These are phyloP conservation scores for Papilio aristodemus DNA, from an alignment of 1,140 invertebrate species.

Conservation along the genomic window DNA sequence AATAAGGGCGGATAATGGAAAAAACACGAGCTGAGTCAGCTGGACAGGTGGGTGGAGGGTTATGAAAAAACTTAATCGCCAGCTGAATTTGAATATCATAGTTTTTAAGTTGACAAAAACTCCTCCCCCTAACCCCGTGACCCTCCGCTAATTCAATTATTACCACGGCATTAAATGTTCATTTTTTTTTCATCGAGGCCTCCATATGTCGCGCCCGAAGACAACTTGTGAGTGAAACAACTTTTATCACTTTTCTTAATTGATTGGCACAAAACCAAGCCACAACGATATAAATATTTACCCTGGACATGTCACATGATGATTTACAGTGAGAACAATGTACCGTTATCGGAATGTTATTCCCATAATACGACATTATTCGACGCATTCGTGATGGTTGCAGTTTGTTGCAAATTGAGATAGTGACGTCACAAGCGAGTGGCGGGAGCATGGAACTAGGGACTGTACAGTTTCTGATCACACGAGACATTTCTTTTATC, in stretches of 20 bases:
- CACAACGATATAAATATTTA: no score
- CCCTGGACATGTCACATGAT: no score
- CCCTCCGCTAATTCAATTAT: constrained; percentile 22
- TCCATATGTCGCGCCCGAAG: background rate
- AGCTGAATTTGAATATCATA: constrained; percentile 32
- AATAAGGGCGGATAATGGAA: background rate
- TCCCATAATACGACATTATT: background rate
- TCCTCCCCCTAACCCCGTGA: background rate
- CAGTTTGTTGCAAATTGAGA: background rate
- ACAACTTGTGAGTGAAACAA: background rate
- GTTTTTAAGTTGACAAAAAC: constrained; percentile 21
- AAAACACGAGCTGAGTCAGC: constrained; percentile 15
- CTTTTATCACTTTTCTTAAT: no score
- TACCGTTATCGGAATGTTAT: background rate
- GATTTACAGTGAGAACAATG: no score
- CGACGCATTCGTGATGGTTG: background rate
- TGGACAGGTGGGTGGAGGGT: constrained; percentile 20
- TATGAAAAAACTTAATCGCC: constrained; percentile 17
- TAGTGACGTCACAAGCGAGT: background rate
- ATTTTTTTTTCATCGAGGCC: constrained; percentile 23
- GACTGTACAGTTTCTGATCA: no score
- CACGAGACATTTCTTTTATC: no score
- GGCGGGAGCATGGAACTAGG: no score
- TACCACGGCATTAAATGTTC: constrained; percentile 4
- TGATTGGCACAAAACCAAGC: no score